phyloP scores from a whole-genome alignment of 2,888 invertebrate species.

The Platycnemis pennipes region DNA sequence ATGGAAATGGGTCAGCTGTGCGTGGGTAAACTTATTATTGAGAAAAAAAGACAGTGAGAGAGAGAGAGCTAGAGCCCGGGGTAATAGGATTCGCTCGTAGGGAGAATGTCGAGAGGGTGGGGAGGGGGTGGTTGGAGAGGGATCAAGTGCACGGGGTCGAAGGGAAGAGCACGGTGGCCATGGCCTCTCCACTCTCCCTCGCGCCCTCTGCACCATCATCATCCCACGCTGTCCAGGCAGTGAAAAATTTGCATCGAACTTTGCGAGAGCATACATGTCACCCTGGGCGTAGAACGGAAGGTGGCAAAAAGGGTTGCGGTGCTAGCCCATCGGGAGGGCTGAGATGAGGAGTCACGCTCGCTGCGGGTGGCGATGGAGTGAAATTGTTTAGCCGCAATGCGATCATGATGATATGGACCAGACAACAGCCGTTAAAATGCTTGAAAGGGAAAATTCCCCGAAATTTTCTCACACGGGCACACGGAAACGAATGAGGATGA shows the following conservation, averaged over 20 bases:
- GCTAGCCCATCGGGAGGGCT: background rate
- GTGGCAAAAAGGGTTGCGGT: background rate
- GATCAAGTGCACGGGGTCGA: background rate
- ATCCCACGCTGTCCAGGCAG: background rate
- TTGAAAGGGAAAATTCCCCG: no score
- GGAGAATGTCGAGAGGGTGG: background rate
- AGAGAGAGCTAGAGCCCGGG: background rate
- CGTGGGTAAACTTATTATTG: conserved; percentile 27
- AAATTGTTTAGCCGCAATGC: background rate
- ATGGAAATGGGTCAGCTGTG: conserved; percentile 39
- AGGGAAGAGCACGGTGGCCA: background rate
- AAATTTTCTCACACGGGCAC: no score
- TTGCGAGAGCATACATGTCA: background rate
- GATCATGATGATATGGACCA: no score
- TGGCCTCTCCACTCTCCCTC: background rate
- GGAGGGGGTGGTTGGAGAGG: no score
- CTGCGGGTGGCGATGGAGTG: background rate
- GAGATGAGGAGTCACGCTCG: background rate
- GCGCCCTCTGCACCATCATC: background rate
- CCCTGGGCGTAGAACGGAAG: background rate
- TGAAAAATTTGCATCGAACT: background rate
- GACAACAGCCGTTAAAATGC: no score
- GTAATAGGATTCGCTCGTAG: conserved; percentile 17
- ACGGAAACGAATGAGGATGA: no score
- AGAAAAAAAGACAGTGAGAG: background rate